Conservation (phyloP, 2,888 invertebrate species). For the Lepidocyrtinus sp. region DNA sequence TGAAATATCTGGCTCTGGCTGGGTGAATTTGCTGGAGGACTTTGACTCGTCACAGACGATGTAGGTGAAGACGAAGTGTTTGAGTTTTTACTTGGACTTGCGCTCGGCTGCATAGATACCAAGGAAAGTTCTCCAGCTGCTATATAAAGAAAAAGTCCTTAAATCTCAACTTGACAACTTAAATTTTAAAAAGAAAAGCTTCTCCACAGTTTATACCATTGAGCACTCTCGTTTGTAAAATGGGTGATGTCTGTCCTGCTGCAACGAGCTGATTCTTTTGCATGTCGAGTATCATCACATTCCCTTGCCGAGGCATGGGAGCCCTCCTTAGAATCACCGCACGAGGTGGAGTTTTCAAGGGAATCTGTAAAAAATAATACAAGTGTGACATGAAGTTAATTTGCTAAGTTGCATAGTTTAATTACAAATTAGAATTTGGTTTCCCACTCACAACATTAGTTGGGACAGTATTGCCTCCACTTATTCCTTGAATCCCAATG, state of each 20-base stretch:
- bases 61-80: constrained; percentile 27
- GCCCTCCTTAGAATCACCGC: constrained; percentile 68
- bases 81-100: constrained; percentile 40
- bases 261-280: constrained; percentile 64
- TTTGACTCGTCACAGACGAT: constrained; percentile 1
- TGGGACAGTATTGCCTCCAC: not conserved
- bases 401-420: not conserved
- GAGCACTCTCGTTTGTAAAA: constrained; percentile 67
- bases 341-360: constrained; percentile 59
- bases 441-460: constrained; percentile 28
- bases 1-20: not conserved
- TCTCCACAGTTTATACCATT: too few relatives aligned
- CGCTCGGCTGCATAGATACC: constrained; percentile 44
- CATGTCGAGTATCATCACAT: constrained; percentile 67
- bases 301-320: constrained; percentile 65
- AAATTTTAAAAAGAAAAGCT: too few relatives aligned
- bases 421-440: not conserved
- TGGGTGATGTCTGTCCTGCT: constrained; percentile 60
- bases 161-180: not conserved
- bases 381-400: constrained; percentile 5
- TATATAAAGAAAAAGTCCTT: constrained; percentile 20
- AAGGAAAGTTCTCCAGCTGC: constrained; percentile 59
- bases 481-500: constrained; percentile 8
- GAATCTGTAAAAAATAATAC: constrained; percentile 45
- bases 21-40: not conserved